Base-by-base conservation (phyloP, 2,888 invertebrate species). In the Brachyopa scutellaris region DNA sequence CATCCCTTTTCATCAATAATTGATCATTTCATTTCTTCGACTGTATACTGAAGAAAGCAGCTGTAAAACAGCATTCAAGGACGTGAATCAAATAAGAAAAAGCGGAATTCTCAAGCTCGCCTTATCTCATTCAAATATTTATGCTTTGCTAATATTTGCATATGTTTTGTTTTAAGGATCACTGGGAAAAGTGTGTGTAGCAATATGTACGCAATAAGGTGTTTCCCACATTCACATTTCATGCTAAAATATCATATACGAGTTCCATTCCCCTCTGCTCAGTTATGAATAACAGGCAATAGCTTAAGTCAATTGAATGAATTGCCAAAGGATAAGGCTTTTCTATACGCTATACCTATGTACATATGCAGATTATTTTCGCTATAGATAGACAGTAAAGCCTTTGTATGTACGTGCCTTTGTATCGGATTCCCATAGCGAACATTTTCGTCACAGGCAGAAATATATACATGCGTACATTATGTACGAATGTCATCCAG, bases 271-370 rank as follows among this genome's bases (percentile, higher is more conserved):
- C 8, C n/a, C 33, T 7, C 19, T 19, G 15, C 23, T 40, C 47
- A 36, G 45, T 66, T 66, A 49, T 64, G 38, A 78, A 47, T 72
- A 55, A 23, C 36, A 59, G 51, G 45, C 51, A 45, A 79, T 33
- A 55, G 45, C 36, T 38, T 23, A 36, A 69, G 47, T 57, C 42
- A 55, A 47, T 61, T 53, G 42, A 70, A 51, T 66, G 11, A 59
- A 57, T 62, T 64, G 47, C 23, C 36, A 31, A 45, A 55, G 64
- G 36, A 49, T 47, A 66, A 72, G 42, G 17, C 21, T 45, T 62
- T 57, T 59, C n/a, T n/a, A n/a, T n/a, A n/a, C n/a, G n/a, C n/a
- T n/a, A 67, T 33, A 33, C 7, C 19, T 9, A 33, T 11, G 53
- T 29, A 15, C n/a, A 45, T n/a, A n/a, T n/a, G 26, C 40, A n/a